Evolutionary conservation across 2,888 invertebrate genomes (phyloP).

Genomic region (Eristalis tenax): DNA sequence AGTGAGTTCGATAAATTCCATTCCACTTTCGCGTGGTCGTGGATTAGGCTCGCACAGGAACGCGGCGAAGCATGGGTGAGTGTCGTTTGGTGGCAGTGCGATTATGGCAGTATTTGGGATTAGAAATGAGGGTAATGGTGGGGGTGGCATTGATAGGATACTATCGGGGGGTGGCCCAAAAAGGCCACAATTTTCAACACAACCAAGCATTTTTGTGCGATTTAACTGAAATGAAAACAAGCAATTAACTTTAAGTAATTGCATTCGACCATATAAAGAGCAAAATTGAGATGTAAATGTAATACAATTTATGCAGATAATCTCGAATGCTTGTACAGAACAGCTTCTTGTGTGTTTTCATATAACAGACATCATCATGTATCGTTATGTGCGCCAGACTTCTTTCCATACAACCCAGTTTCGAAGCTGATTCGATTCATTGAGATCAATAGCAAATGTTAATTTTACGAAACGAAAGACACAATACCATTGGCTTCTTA

Average conservation of each 20-base stretch:
- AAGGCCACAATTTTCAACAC: conserved; percentile 79
- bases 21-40: conserved; percentile 84
- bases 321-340: no score
- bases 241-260: no score
- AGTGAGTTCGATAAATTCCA: conserved; percentile 91
- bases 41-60: conserved; percentile 85
- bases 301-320: background rate
- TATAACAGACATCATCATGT: no score
- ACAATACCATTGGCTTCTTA: no score
- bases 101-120: conserved; percentile 79
- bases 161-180: conserved; percentile 87
- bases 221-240: conserved; percentile 24
- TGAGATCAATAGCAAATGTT: no score
- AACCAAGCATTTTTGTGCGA: conserved; percentile 75
- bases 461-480: no score
- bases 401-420: no score
- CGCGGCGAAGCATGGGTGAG: conserved; percentile 86
- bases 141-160: conserved; percentile 92
- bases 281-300: background rate
- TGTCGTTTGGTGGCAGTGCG: conserved; percentile 82
- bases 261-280: background rate
- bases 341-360: no score
- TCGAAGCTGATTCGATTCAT: no score
- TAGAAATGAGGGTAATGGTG: conserved; percentile 90
- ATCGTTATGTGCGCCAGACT: no score